Base-by-base conservation (phyloP, 1,140 invertebrate genomes). In the Holotrichia oblita region DNA sequence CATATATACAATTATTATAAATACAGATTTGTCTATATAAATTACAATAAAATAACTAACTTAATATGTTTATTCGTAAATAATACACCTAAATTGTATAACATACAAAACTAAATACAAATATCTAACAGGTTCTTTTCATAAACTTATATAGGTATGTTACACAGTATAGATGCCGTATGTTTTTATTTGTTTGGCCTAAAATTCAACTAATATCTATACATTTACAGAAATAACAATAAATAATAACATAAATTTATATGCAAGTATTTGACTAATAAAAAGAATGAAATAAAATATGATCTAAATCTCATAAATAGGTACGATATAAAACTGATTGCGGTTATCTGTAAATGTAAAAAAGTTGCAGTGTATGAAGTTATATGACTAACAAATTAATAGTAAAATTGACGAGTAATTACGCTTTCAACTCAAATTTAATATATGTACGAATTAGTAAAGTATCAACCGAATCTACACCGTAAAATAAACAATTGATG, bases 11-110 rank as follows among this genome's bases (percentile, higher is more conserved):
- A 69, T 22, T 69, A 69, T 10, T 69, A 69, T 69, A 69, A 24
- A 69, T 69, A 69, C 61, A 69, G 61, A 17, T 69, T 69, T 69
- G 61, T 69, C 22, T 69, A 69, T 69, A 69, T 69, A 69, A 69
- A 69, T 69, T 69, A 69, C 61, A 69, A 69, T 69, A 69, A 69
- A 69, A 69, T 69, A 69, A 69, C 27, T 69, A 69, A 69, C 59
- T 64, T 64, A 24, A 69, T 69, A 69, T 69, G 20, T 69, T 69
- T 34, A 6, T 27, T 3, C 22, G 27, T 69, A 9, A 69, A 27
- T 10, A 69, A 27, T 69, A 22, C 61, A 69, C 22, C 61, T 69
- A 69, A 22, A 9, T 69, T 27, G 61, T 17, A 27, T 69, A 69
- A 24, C 20, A 69, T 69, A 64, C 17, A 69, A 69, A 69, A 69